Base-by-base conservation (phyloP, 37 sponge, comb jelly and placozoan species). In the Theonella swinhoei region DNA sequence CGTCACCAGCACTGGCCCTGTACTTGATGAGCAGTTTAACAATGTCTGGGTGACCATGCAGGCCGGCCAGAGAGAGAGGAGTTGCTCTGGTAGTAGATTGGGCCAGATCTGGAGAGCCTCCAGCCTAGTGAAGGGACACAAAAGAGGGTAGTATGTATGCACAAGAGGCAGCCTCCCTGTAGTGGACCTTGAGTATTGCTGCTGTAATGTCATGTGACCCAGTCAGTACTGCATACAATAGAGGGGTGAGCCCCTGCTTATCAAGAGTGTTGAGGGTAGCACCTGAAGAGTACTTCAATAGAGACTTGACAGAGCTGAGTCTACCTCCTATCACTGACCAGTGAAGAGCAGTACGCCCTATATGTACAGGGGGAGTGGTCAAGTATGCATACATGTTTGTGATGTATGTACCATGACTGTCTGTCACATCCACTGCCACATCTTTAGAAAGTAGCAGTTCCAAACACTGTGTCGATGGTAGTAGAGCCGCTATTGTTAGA, bases 11-110 rank as follows among this genome's bases (percentile, higher is more conserved):
- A 32, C 39, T 24, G 14, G 83, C 78, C 22, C 78, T 31, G 25
- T 67, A 26, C 70, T 87, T 91, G 29, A 91, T 72, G 34, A 91
- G 71, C 2, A 77, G 23, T 42, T 87, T 80, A 25, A 47, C 82
- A 22, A 72, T 59, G 24, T 36, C 79, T 54, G 31, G 11, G n/a
- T 70, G 32, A 8, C 91, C 91, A 30, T 35, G 26, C 35, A 78
- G 42, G 41, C 87, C 80, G 43, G 88, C 77, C 26, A 75, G 14
- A 70, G 86, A 86, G 31, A 91, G 78, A 62, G 88, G 66, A 35
- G 91, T 91, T 36, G 68, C 68, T 25, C 88, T 83, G 2, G 75
- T 41, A 28, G 72, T 28, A 7, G 24, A 38, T 36, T 72, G 82
- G n/a, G 62, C 64, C 8, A 36, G 25, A 70, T 82, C 73, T 35